A percentile compares a stretch with the other conserved stretches of the same genome.
Evolutionary conservation across 92 coral and sea anemone species (phyloP).

Genomic region (Meandrina meandrites): DNA sequence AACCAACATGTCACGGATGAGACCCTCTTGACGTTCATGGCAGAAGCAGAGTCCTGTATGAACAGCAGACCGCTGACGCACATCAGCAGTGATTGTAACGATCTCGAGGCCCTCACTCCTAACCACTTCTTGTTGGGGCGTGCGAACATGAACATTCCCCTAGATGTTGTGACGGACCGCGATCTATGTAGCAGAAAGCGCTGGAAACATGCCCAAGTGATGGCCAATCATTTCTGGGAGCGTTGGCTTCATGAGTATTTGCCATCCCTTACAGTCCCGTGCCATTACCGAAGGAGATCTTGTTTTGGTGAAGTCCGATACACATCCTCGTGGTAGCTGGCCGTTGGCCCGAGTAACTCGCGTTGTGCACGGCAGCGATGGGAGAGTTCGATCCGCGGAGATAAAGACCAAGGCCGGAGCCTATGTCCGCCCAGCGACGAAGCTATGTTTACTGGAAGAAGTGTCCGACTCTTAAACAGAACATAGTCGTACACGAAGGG

Average conservation of each 20-base stretch:
- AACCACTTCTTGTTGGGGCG: slow-evolving; percentile 30
- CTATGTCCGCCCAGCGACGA: slow-evolving; percentile 36
- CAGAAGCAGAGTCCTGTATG: background rate
- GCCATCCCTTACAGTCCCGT: slow-evolving; percentile 39
- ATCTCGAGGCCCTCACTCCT: slow-evolving; percentile 30
- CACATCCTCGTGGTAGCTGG: slow-evolving; percentile 44
- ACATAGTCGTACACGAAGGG: slow-evolving; percentile 20
- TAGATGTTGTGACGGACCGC: too few relatives aligned
- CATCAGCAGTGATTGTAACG: background rate
- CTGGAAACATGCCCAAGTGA: slow-evolving; percentile 75
- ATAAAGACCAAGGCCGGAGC: slow-evolving; percentile 7
- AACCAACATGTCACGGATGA: background rate
- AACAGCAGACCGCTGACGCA: background rate
- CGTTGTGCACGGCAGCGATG: slow-evolving; percentile 32
- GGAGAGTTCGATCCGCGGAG: slow-evolving; percentile 28
- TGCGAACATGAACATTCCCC: slow-evolving; percentile 42
- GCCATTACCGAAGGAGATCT: slow-evolving; percentile 39
- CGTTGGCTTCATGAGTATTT: slow-evolving; percentile 59
- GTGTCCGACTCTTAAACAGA: slow-evolving; percentile 6
- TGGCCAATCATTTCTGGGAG: slow-evolving; percentile 68
- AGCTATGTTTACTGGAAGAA: background rate
- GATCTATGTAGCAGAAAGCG: too few relatives aligned
- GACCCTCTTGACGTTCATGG: background rate
- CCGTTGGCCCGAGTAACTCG: slow-evolving; percentile 39
- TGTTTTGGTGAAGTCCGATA: slow-evolving; percentile 31